These are phyloP conservation scores for Aeoliscus strigatus DNA, from an alignment of 2,797 vertebrate species.

Conservation along the genomic window DNA sequence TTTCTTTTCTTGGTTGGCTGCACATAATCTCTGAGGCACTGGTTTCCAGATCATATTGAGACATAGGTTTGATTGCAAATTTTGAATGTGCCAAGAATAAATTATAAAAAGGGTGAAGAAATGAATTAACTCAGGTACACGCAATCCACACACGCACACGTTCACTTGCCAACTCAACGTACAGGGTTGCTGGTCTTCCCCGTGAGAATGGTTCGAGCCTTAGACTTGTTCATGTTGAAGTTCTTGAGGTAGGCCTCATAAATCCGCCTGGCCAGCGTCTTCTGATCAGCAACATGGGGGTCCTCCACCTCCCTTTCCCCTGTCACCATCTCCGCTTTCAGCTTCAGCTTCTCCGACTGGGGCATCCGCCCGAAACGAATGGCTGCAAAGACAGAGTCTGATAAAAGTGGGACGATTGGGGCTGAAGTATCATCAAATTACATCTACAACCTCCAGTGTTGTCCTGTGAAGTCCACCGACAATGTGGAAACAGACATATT, in stretches of 20 bases:
- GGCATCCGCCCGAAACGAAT: slow-evolving; percentile 98
- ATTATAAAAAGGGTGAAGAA: slow-evolving; percentile 30
- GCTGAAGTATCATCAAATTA: no score
- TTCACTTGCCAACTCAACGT: slow-evolving; percentile 56
- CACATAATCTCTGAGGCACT: slow-evolving; percentile 22
- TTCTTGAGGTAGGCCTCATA: slow-evolving; percentile 96
- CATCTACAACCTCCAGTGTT: no score
- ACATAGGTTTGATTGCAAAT: slow-evolving; percentile 39
- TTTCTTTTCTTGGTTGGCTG: slow-evolving; percentile 41
- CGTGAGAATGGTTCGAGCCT: slow-evolving; percentile 90
- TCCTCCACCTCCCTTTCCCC: slow-evolving; percentile 81
- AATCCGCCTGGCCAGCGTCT: slow-evolving; percentile 89
- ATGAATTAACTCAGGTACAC: slow-evolving; percentile 19
- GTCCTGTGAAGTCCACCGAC: no score
- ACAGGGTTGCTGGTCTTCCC: slow-evolving; percentile 92
- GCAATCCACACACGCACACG: slow-evolving; percentile 2
- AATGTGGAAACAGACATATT: no score
- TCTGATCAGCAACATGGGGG: slow-evolving; percentile 85
- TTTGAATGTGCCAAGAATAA: slow-evolving; percentile 12
- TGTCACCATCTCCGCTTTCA: slow-evolving; percentile 92
- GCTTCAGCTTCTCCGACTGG: slow-evolving; percentile 92
- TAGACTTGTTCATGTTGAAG: slow-evolving; percentile 98
- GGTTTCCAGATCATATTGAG: slow-evolving; percentile 35
- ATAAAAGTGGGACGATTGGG: no score
- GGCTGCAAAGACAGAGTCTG: slow-evolving; percentile 78